A percentile compares a stretch with the other conserved stretches of the same genome.
Conservation (phyloP, 1,140 invertebrate genomes). For the Diachasma alloeum region DNA sequence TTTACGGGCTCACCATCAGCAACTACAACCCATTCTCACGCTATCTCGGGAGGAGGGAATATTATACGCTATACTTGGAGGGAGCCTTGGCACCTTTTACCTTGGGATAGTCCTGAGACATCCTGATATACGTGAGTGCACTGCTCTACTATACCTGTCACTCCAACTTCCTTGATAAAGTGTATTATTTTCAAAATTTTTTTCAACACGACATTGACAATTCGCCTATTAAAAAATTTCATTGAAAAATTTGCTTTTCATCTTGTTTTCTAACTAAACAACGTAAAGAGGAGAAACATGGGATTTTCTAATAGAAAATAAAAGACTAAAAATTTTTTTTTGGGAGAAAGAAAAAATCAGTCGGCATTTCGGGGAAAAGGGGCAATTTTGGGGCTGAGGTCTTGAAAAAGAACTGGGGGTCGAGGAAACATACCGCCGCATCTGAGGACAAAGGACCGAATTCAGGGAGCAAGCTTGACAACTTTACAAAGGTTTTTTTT, state of each 20-base stretch:
- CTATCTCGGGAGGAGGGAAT: not conserved
- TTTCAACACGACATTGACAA: not conserved
- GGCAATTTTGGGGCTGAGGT: not conserved
- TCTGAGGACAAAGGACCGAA: not conserved
- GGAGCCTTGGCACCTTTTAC: not conserved
- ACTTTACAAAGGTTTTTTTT: not conserved
- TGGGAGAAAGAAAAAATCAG: no score
- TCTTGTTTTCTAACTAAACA: no score
- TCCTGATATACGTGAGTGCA: not conserved
- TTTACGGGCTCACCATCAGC: not conserved
- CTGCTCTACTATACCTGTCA: not conserved
- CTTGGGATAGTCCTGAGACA: not conserved
- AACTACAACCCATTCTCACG: not conserved
- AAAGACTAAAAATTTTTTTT: no score
- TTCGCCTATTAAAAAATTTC: not conserved
- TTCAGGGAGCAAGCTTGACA: not conserved
- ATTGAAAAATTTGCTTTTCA: no score
- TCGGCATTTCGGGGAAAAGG: not conserved
- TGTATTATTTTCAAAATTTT: no score
- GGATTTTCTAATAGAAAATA: no score
- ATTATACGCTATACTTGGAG: not conserved
- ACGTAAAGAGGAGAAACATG: no score
- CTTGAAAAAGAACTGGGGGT: not conserved
- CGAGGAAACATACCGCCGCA: not conserved
- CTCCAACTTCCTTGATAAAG: not conserved